phyloP scores from a whole-genome alignment of 2,888 invertebrate genomes.

The Melanostoma mellinum region DNA sequence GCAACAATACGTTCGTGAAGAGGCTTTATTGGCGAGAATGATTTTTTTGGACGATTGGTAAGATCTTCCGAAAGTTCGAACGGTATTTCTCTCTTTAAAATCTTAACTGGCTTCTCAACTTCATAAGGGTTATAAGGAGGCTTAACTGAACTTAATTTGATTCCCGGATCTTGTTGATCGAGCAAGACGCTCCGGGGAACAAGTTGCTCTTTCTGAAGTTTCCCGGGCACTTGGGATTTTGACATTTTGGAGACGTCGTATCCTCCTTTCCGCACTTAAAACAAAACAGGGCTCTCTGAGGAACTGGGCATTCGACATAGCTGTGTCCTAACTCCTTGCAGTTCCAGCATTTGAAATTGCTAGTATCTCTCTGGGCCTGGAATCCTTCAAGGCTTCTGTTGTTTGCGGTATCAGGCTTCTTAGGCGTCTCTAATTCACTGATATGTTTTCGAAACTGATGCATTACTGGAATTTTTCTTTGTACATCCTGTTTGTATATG shows the following conservation, averaged over 20 bases:
- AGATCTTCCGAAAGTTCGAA: not conserved
- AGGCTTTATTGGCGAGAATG: not conserved
- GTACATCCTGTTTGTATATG: not conserved
- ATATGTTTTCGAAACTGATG: not conserved
- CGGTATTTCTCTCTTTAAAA: not conserved
- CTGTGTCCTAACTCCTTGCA: not conserved
- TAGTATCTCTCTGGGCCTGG: not conserved
- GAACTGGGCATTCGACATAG: not conserved
- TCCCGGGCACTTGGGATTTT: not conserved
- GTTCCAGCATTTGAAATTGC: not conserved
- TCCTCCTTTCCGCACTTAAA: slow-evolving; percentile 3
- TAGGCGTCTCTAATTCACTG: not conserved
- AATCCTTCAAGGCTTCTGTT: not conserved
- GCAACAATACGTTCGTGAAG: slow-evolving; percentile 8
- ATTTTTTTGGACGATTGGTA: not conserved
- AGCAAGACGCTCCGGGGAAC: not conserved
- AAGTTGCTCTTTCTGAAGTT: not conserved
- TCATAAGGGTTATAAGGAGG: too few species aligned
- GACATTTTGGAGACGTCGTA: not conserved
- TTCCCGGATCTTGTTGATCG: not conserved
- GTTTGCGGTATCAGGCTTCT: not conserved
- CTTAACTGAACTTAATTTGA: not conserved
- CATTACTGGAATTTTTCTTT: not conserved
- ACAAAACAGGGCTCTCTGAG: not conserved
- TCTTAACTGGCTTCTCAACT: slow-evolving; percentile 1